phyloP scores from a whole-genome alignment of 2,888 invertebrate genomes.

The Dryomyza anilis region DNA sequence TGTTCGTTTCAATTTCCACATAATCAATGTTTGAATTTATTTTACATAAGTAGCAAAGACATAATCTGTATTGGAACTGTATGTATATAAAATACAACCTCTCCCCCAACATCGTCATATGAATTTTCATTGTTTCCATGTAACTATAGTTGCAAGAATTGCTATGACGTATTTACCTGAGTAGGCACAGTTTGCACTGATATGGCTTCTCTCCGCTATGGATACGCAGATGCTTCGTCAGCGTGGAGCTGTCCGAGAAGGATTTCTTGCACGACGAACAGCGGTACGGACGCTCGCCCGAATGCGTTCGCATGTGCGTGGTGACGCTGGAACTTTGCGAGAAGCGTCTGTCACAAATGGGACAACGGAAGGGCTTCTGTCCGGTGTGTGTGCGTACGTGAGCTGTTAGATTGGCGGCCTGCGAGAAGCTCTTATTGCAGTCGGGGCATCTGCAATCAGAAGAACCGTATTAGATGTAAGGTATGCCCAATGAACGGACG shows the following conservation, averaged over 20 bases:
- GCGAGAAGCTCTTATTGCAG: conserved; percentile 96
- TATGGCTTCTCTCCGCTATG: conserved; percentile 90
- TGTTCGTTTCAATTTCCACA: too few species aligned
- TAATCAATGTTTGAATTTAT: too few species aligned
- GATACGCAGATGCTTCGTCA: conserved; percentile 91
- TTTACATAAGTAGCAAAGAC: too few species aligned
- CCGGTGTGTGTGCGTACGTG: conserved; percentile 90
- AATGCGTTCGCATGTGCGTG: conserved; percentile 99
- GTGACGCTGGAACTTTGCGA: conserved; percentile 95
- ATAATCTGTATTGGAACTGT: too few species aligned
- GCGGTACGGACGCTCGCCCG: conserved; percentile 91
- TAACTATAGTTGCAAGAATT: too few species aligned
- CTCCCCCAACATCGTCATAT: too few species aligned
- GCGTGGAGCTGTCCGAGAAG: conserved; percentile 97
- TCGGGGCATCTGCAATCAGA: conserved; percentile 71
- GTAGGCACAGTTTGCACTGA: conserved; percentile 93
- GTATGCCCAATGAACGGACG: not conserved
- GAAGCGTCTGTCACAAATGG: conserved; percentile 94
- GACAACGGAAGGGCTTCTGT: conserved; percentile 97
- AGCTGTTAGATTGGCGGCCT: conserved; percentile 97
- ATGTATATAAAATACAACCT: too few species aligned
- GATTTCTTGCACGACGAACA: conserved; percentile 97
- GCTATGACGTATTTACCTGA: conserved; percentile 70
- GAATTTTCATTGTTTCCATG: too few species aligned
- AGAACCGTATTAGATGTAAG: too few species aligned